A percentile compares a stretch with the other conserved stretches of the same genome.
These are phyloP conservation scores for Archips xylosteana DNA, from an alignment of 2,888 invertebrate genomes.

Conservation along the genomic window DNA sequence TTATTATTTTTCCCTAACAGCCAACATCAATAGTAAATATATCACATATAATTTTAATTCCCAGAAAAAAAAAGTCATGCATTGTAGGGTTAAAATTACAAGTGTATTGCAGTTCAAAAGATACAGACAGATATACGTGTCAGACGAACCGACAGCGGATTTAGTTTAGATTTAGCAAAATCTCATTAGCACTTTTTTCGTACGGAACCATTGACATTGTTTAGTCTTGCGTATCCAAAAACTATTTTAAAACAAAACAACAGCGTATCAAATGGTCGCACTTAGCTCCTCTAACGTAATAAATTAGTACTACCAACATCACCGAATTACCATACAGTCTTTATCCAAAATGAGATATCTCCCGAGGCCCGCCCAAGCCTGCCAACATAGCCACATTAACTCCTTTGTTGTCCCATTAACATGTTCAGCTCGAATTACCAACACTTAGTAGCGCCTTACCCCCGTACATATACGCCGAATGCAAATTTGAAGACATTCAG, in stretches of 20 bases:
- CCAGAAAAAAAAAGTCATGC: no score
- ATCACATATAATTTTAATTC: no score
- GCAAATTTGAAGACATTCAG: slow-evolving; percentile 47
- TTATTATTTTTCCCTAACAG: no score
- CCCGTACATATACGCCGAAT: slow-evolving; percentile 45
- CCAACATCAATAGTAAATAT: no score
- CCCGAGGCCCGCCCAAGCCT: slow-evolving; percentile 26
- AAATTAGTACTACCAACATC: slow-evolving; percentile 15
- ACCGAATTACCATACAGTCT: slow-evolving; percentile 30
- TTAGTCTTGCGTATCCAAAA: no score
- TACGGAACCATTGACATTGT: no score
- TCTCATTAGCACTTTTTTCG: no score
- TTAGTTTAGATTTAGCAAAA: no score
- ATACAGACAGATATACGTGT: no score
- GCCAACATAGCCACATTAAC: slow-evolving; percentile 36
- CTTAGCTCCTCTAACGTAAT: background rate
- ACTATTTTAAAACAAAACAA: background rate
- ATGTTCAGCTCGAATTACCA: slow-evolving; percentile 39
- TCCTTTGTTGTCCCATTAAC: slow-evolving; percentile 46
- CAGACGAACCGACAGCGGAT: no score
- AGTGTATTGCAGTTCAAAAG: no score
- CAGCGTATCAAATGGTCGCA: background rate
- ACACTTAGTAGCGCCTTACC: slow-evolving; percentile 41
- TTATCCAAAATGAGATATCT: slow-evolving; percentile 24
- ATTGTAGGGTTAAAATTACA: no score